phyloP scores from a whole-genome alignment of 37 sponge, comb jelly and placozoan genomes.

The Tethya wilhelma region DNA sequence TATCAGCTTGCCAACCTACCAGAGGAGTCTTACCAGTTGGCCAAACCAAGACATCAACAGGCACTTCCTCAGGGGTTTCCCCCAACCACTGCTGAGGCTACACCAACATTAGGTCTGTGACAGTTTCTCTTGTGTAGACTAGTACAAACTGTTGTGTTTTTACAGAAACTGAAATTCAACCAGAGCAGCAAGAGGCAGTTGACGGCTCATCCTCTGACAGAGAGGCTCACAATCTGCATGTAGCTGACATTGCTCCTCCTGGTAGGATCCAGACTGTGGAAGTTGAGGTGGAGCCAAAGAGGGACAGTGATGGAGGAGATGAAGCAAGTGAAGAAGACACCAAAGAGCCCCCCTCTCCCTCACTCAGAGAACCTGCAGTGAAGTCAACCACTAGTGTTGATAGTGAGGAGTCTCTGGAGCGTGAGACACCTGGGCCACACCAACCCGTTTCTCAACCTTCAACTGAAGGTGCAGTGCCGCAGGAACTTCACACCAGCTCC shows the following conservation, averaged over 20 bases:
- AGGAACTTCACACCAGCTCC: no score
- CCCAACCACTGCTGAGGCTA: not conserved
- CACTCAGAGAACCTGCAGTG: not conserved
- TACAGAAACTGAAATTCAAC: no score
- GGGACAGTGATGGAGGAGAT: not conserved
- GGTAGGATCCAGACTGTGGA: slow-evolving; percentile 46
- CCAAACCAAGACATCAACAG: not conserved
- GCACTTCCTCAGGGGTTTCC: no score
- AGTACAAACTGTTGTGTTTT: not conserved
- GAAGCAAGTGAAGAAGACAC: not conserved
- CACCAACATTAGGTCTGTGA: not conserved
- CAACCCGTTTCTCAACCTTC: no score
- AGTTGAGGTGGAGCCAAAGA: slow-evolving; percentile 58
- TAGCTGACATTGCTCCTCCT: slow-evolving; percentile 50
- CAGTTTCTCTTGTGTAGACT: not conserved
- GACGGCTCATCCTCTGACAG: not conserved
- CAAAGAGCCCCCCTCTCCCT: not conserved
- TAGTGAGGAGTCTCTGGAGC: not conserved
- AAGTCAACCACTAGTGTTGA: not conserved
- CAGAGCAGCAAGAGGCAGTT: not conserved
- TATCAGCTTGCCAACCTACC: slow-evolving; percentile 85
- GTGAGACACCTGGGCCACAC: no score
- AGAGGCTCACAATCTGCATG: not conserved
- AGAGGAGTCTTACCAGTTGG: slow-evolving; percentile 60
- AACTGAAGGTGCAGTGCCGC: no score